A percentile compares a stretch with the other conserved stretches of the same genome.
Evolutionary conservation across 2,797 vertebrate species (phyloP).

Genomic region (Hydrophis major): DNA sequence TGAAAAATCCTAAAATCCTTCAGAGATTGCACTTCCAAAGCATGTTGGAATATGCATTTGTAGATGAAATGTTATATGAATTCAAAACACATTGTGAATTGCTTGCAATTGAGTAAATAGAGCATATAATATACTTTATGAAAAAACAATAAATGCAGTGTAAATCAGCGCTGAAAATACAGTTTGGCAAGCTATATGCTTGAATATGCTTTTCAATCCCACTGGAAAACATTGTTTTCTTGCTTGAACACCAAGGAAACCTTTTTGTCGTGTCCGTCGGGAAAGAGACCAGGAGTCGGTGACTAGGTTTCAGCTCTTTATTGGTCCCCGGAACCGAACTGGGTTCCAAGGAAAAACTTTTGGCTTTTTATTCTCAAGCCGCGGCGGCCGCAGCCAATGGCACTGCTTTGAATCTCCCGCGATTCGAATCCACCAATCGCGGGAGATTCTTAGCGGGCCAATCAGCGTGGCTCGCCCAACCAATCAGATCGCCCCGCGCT

Average conservation of each 20-base stretch:
- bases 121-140: background rate
- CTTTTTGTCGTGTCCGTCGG: background rate
- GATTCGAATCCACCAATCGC: no score
- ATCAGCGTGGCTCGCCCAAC: no score
- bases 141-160: background rate
- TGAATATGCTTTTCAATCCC: background rate
- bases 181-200: background rate
- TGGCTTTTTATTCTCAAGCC: no score
- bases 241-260: conserved; percentile 5
- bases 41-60: background rate
- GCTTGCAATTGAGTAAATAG: background rate
- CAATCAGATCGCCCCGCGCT: no score
- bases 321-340: no score
- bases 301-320: no score
- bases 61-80: background rate
- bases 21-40: background rate
- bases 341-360: no score
- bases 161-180: background rate
- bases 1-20: background rate
- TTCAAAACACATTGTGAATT: background rate
- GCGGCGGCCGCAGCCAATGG: no score
- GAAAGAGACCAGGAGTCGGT: no score
- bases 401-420: no score
- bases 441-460: no score
- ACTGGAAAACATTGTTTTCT: background rate